A percentile compares a stretch with the other conserved stretches of the same genome.
These are phyloP conservation scores for Andrena praecox DNA, from an alignment of 2,888 invertebrate species.

Conservation along the genomic window DNA sequence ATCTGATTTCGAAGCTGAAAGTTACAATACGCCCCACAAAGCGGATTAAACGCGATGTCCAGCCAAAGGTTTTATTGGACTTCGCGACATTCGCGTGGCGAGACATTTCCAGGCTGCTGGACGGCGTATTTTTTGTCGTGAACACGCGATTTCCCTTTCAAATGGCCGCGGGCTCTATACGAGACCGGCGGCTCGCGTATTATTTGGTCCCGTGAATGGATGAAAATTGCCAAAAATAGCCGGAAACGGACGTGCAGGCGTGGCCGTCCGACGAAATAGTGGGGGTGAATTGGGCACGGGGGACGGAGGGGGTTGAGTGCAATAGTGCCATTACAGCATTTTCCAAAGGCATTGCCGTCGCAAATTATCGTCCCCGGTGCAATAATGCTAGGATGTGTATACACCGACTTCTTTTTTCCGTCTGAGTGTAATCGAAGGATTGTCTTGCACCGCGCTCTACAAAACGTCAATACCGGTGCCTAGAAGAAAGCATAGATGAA, in stretches of 20 bases:
- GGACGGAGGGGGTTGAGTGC: slow-evolving; percentile 15
- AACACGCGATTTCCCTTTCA: slow-evolving; percentile 70
- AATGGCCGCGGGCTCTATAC: slow-evolving; percentile 50
- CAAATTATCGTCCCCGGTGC: slow-evolving; percentile 60
- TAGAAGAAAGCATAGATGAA: neutral
- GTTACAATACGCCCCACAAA: slow-evolving; percentile 17
- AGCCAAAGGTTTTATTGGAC: slow-evolving; percentile 65
- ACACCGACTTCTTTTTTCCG: slow-evolving; percentile 29
- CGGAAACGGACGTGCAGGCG: slow-evolving; percentile 73
- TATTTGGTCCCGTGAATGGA: slow-evolving; percentile 71
- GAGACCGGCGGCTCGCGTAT: slow-evolving; percentile 49
- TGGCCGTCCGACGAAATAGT: slow-evolving; percentile 46
- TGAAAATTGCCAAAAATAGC: slow-evolving; percentile 79
- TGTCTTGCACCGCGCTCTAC: slow-evolving; percentile 27
- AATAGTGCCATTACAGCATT: slow-evolving; percentile 65
- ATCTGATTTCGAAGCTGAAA: neutral
- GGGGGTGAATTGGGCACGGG: neutral
- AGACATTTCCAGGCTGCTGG: slow-evolving; percentile 40
- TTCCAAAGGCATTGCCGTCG: slow-evolving; percentile 51
- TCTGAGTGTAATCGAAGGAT: slow-evolving; percentile 29
- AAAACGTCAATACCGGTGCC: slow-evolving; percentile 18
- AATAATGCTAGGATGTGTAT: slow-evolving; percentile 38
- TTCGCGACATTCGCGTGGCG: slow-evolving; percentile 55
- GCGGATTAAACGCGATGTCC: slow-evolving; percentile 33
- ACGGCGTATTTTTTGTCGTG: slow-evolving; percentile 48